phyloP scores from a whole-genome alignment of 2,797 vertebrate genomes.

The Pogoniulus pusillus region DNA sequence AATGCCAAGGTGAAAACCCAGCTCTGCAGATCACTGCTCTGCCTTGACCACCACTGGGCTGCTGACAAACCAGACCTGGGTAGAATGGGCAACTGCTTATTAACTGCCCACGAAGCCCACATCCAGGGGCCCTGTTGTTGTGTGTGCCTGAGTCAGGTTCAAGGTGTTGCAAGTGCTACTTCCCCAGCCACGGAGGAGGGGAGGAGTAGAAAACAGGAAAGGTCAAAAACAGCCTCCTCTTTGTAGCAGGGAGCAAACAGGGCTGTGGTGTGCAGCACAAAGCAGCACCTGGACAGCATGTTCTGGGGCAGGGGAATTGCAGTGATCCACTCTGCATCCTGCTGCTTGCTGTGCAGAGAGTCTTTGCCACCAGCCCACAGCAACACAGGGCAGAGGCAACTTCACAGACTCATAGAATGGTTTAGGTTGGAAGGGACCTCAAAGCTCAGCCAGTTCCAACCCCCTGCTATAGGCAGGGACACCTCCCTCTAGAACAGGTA shows the following conservation, averaged over 20 bases:
- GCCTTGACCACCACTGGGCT: background rate
- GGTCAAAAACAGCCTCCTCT: background rate
- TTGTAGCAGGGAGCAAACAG: background rate
- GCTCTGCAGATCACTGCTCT: fast-evolving
- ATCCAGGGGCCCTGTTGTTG: background rate
- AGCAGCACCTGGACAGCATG: slow-evolving; percentile 20
- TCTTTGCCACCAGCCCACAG: background rate
- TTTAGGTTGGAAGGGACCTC: too few species aligned
- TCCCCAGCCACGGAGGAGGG: background rate
- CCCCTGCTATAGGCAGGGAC: too few species aligned
- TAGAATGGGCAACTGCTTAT: too few species aligned
- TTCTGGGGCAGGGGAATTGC: background rate
- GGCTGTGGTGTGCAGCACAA: background rate
- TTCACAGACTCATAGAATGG: too few species aligned
- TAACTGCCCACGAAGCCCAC: background rate
- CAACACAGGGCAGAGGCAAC: background rate
- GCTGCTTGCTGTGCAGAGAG: background rate
- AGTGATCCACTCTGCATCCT: background rate
- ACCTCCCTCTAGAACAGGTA: too few species aligned
- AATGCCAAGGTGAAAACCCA: background rate
- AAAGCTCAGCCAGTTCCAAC: too few species aligned
- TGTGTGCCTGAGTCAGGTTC: background rate
- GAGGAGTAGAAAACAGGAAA: background rate
- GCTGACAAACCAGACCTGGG: background rate
- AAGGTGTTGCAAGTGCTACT: background rate